These are phyloP conservation scores for Embiotoca jacksoni DNA, from an alignment of 2,113 vertebrate species.

Conservation along the genomic window DNA sequence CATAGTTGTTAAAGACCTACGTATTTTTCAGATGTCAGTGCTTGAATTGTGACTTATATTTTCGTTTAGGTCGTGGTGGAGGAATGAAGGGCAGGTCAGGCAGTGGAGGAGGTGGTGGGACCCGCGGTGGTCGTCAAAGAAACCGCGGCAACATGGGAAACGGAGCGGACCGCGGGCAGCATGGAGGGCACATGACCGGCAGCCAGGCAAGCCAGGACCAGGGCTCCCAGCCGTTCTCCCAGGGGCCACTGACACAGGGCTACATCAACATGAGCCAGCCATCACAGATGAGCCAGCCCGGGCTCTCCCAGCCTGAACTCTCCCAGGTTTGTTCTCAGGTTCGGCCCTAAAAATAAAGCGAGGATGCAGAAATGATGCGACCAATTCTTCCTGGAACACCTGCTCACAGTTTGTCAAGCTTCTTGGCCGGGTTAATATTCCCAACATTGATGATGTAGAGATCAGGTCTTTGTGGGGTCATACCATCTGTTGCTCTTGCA, in stretches of 20 bases:
- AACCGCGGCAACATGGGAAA: constrained; percentile 90
- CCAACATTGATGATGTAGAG: too few species aligned
- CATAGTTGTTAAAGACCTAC: neutral
- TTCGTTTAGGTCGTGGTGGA: constrained; percentile 90
- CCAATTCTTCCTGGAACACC: too few species aligned
- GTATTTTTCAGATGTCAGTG: neutral
- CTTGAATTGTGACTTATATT: neutral
- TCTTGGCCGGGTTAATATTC: too few species aligned
- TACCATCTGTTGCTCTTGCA: neutral
- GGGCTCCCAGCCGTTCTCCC: constrained; percentile 96
- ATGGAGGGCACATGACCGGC: constrained; percentile 89
- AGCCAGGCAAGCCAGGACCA: constrained; percentile 96
- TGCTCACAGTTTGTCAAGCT: too few species aligned
- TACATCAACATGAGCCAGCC: constrained; percentile 99
- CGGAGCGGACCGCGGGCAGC: constrained; percentile 81
- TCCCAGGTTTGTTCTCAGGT: constrained; percentile 87
- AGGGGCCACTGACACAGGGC: constrained; percentile 96
- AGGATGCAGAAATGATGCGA: too few species aligned
- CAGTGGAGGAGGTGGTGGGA: constrained; percentile 57
- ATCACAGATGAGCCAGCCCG: constrained; percentile 98
- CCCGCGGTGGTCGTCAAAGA: constrained; percentile 92
- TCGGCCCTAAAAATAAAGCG: too few species aligned
- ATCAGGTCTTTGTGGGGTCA: neutral
- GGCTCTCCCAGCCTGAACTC: constrained; percentile 95
- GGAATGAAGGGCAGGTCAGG: constrained; percentile 90